Evolutionary conservation across 2,888 invertebrate species (phyloP).

Genomic region (Conus canariensis): DNA sequence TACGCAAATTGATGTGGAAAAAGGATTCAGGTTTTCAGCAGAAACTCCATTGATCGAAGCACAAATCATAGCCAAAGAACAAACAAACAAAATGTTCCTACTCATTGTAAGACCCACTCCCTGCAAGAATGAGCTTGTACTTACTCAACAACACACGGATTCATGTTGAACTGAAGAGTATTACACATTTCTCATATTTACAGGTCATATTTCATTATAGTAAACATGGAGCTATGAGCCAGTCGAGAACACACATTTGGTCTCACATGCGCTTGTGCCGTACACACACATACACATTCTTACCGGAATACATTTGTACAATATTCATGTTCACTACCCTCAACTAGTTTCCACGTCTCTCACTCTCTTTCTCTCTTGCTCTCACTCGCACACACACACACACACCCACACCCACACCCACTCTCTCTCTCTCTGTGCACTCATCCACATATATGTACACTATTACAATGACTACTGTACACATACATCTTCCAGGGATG

Average conservation of each 20-base stretch:
- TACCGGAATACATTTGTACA: not conserved
- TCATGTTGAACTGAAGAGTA: not conserved
- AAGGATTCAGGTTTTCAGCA: not conserved
- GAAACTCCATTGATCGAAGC: not conserved
- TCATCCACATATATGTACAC: not conserved
- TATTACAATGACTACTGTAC: not conserved
- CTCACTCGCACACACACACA: constrained; percentile 22
- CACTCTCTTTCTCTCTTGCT: not conserved
- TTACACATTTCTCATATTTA: not conserved
- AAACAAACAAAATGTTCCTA: not conserved
- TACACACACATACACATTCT: not conserved
- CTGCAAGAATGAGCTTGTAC: no score
- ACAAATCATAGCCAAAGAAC: not conserved
- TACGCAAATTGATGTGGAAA: not conserved
- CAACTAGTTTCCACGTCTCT: no score
- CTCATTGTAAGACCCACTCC: no score
- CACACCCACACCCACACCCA: not conserved
- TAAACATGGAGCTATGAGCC: not conserved
- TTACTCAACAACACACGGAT: no score
- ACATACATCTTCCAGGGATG: no score
- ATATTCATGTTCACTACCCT: not conserved
- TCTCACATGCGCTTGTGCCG: no score
- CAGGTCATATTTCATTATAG: not conserved
- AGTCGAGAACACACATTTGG: not conserved
- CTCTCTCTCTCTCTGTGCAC: not conserved